Evolutionary conservation across 37 sponge, comb jelly and placozoan genomes (phyloP), one percentile per base, ranked within the genome.

Genomic region (Aplysina aerophoba): DNA sequence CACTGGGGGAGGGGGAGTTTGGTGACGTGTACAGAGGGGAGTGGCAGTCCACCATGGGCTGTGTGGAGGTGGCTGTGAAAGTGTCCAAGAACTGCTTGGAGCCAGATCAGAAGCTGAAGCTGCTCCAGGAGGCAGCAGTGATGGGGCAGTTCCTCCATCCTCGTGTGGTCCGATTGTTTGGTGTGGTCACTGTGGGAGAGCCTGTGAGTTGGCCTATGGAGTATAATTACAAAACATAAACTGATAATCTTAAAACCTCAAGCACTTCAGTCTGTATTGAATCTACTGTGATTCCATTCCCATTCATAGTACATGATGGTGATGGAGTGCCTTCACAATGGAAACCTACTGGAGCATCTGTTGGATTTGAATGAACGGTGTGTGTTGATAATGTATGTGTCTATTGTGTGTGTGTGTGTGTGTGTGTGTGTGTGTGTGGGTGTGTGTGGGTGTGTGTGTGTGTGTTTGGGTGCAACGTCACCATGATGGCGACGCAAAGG

Each of bases 51-150:
- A 33, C 71, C 71, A 34, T 69, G 28, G 71, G 71, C 34, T 35
- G 35, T 24, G 71, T 69, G 34, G 71, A 69, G 34, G 71, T 69
- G 28, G 71, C 71, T 16, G 71, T 69, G 71, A 69, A 69, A 30
- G 71, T 69, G 34, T 69, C 71, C 33, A 69, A n/a, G 1, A 6
- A 69, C 34, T 33, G 35, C 4, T 44, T 44, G 50, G 71, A 69
- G 35, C 34, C 71, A 1, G 33, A 27, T 17, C 34, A 69, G 27
- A 69, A 35, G 34, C 4, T 69, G 71, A 69, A 69, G 34, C 33
- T 69, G 35, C 71, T 69, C 31, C 71, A 69, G 71, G 71, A 69
- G 33, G 71, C 71, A 69, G 71, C 71, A 17, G 33, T 30, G 33
- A 69, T 69, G 71, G 71, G 71, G 6, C 71, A 69, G 71, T 69